phyloP scores from a whole-genome alignment of 2,113 vertebrate genomes.

The Thoracochromis brauschi region DNA sequence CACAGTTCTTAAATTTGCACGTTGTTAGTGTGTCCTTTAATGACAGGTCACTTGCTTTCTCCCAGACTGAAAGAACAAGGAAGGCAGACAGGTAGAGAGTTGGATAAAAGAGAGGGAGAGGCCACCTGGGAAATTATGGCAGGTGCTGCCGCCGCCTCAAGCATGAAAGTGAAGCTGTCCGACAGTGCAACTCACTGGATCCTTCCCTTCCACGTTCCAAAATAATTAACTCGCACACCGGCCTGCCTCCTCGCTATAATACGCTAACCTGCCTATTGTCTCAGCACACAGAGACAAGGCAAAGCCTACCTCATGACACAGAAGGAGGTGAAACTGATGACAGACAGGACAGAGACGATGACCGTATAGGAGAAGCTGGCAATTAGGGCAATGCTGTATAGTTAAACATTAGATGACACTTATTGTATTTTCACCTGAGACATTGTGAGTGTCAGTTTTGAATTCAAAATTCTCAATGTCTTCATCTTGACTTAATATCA shows the following conservation, averaged over 20 bases:
- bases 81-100: neutral
- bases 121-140: slow-evolving; percentile 73
- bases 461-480: neutral
- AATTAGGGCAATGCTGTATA: neutral
- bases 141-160: slow-evolving; percentile 51
- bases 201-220: slow-evolving; percentile 62
- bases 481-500: neutral
- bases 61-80: neutral
- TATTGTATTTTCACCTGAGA: neutral
- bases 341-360: neutral
- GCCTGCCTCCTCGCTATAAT: slow-evolving; percentile 16
- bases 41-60: neutral
- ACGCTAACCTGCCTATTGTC: slow-evolving; percentile 36
- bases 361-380: neutral
- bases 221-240: slow-evolving; percentile 67
- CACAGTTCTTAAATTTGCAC: neutral
- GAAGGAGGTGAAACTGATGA: neutral
- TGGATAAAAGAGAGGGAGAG: neutral
- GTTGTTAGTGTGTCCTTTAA: neutral
- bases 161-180: slow-evolving; percentile 78
- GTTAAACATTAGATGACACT: neutral
- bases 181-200: slow-evolving; percentile 55
- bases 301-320: neutral
- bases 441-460: neutral
- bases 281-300: neutral